A percentile compares a stretch with the other conserved stretches of the same genome.
Conservation (phyloP, 1,140 invertebrate species). For the Drosophila neocordata region DNA sequence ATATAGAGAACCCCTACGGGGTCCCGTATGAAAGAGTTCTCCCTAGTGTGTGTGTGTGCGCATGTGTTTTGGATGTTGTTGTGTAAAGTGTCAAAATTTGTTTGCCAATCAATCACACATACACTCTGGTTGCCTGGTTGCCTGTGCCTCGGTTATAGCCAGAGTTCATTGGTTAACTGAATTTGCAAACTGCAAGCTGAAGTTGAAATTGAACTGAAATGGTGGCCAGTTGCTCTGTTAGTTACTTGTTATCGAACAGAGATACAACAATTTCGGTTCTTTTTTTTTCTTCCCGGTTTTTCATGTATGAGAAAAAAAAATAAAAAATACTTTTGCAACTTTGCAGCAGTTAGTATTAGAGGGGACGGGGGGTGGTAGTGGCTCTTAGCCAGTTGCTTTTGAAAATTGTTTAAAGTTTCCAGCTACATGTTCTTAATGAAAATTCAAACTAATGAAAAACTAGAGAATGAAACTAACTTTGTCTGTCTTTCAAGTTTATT, state of each 20-base stretch:
- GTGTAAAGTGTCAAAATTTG: constrained; percentile 78
- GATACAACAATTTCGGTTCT: neutral
- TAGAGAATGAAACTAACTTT: constrained; percentile 4
- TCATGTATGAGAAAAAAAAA: neutral
- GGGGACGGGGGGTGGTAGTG: neutral
- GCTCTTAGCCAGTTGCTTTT: neutral
- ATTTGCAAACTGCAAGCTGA: neutral
- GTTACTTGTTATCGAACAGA: neutral
- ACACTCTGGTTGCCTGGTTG: constrained; percentile 28
- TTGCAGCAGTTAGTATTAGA: neutral
- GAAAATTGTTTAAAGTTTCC: constrained; percentile 8
- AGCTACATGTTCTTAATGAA: constrained; percentile 6
- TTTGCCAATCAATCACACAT: constrained; percentile 77
- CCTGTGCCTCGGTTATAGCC: neutral
- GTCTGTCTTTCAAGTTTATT: neutral
- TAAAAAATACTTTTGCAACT: neutral
- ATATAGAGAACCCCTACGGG: constrained; percentile 16
- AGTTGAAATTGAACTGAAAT: neutral
- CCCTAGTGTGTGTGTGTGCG: neutral
- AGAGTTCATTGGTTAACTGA: neutral
- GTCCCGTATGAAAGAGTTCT: constrained; percentile 16
- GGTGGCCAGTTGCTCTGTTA: neutral
- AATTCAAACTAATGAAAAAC: constrained; percentile 11
- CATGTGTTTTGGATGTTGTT: constrained; percentile 15
- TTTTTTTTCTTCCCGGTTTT: neutral